These are phyloP conservation scores for Cinclus mexicanus DNA, from an alignment of 2,113 vertebrate genomes.

Conservation along the genomic window DNA sequence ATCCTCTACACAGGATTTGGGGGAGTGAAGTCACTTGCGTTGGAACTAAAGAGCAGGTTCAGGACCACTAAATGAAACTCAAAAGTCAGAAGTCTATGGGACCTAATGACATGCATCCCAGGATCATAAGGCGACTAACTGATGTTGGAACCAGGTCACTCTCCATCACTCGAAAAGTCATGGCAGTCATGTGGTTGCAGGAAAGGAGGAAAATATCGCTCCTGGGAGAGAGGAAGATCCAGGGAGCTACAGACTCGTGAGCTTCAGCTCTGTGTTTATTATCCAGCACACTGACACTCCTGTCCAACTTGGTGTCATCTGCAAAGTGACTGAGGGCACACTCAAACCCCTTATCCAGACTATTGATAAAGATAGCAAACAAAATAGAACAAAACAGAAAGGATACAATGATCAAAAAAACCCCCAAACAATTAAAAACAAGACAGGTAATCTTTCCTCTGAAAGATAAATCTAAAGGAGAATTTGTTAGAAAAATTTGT, in stretches of 20 bases:
- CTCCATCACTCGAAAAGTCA: background rate
- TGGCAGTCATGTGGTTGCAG: background rate
- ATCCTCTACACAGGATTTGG: background rate
- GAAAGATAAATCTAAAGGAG: background rate
- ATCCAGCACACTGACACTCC: background rate
- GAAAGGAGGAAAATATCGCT: background rate
- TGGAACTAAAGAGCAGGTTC: background rate
- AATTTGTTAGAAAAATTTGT: background rate
- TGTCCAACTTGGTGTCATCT: background rate
- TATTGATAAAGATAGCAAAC: background rate
- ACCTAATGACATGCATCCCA: background rate
- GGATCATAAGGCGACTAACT: background rate
- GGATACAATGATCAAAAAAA: background rate
- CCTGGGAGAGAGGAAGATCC: background rate
- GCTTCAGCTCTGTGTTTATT: background rate
- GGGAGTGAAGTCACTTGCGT: background rate
- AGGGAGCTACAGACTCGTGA: rapidly evolving
- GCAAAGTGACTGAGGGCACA: background rate
- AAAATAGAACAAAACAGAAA: background rate
- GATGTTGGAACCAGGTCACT: background rate
- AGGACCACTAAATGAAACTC: background rate
- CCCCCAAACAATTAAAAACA: too few species aligned
- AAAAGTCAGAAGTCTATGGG: background rate
- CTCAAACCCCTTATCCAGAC: background rate
- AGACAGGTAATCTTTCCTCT: background rate